Conservation (phyloP, 1,140 invertebrate genomes). For the Galleria mellonella region DNA sequence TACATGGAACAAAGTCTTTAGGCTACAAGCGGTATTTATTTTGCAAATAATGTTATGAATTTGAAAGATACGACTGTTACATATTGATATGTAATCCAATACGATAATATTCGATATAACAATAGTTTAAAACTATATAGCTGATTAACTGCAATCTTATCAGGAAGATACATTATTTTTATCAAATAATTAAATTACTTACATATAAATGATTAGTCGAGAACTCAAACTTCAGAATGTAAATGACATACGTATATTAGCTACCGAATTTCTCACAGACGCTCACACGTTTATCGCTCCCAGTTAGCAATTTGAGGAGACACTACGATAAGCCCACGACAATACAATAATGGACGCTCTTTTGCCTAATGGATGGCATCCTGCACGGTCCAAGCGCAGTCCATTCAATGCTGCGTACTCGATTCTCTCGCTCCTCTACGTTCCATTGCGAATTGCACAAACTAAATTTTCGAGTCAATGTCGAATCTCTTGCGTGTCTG, state of each 20-base stretch:
- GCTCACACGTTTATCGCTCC: conserved; percentile 35
- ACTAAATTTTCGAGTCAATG: conserved; percentile 26
- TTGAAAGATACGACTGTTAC: too few species aligned
- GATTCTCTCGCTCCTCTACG: conserved; percentile 42
- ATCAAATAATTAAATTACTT: too few species aligned
- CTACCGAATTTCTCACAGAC: conserved; percentile 10
- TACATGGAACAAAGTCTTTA: too few species aligned
- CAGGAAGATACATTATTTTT: too few species aligned
- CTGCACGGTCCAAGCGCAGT: conserved; percentile 47
- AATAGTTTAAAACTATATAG: too few species aligned
- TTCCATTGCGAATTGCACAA: conserved; percentile 24
- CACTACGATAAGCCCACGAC: conserved; percentile 64
- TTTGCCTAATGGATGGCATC: conserved; percentile 63
- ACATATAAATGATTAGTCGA: too few species aligned
- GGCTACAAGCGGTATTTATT: too few species aligned
- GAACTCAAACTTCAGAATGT: too few species aligned
- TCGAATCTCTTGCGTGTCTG: conserved; percentile 30
- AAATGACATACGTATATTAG: neutral
- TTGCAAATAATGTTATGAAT: too few species aligned
- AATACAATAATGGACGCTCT: conserved; percentile 68
- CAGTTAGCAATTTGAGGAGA: conserved; percentile 44
- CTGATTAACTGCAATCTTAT: too few species aligned
- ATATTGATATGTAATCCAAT: too few species aligned
- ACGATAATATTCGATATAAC: too few species aligned
- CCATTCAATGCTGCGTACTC: conserved; percentile 62